Conservation (phyloP, 1,140 invertebrate genomes). For the Muscidifurax raptorellus region DNA sequence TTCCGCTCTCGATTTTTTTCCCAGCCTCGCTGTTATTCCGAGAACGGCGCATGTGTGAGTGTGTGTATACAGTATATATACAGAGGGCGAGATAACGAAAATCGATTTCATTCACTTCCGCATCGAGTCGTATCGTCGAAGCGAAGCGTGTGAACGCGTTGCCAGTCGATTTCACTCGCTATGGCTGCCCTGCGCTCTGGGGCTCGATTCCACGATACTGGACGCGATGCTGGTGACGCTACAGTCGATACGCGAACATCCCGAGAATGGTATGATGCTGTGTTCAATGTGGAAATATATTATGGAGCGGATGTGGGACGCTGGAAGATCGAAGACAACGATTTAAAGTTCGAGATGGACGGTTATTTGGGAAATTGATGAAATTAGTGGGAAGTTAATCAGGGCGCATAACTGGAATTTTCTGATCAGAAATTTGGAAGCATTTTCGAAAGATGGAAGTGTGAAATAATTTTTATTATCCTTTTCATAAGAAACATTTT, state of each 20-base stretch:
- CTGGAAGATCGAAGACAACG: no score
- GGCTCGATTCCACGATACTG: constrained; percentile 22
- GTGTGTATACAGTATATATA: not conserved
- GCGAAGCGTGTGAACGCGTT: constrained; percentile 55
- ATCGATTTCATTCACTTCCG: constrained; percentile 63
- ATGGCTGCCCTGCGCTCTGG: not conserved
- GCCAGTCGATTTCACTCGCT: constrained; percentile 47
- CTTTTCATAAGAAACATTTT: no score
- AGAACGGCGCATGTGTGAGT: not conserved
- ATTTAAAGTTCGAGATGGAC: no score
- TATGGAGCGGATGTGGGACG: not conserved
- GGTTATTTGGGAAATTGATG: no score
- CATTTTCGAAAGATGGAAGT: no score
- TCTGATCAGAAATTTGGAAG: no score
- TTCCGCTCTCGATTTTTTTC: not conserved
- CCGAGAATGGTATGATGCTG: not conserved
- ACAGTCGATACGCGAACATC: constrained; percentile 1
- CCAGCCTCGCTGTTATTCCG: constrained; percentile 24
- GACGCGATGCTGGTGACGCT: not conserved
- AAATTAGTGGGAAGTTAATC: no score
- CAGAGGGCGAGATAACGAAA: constrained; percentile 60
- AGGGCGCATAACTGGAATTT: no score
- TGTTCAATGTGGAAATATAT: not conserved
- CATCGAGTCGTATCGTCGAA: constrained; percentile 22
- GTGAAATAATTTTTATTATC: no score